A percentile compares a stretch with the other conserved stretches of the same genome.
Conservation (phyloP, 2,888 invertebrate species). For the Mimumesa dahlbomi region DNA sequence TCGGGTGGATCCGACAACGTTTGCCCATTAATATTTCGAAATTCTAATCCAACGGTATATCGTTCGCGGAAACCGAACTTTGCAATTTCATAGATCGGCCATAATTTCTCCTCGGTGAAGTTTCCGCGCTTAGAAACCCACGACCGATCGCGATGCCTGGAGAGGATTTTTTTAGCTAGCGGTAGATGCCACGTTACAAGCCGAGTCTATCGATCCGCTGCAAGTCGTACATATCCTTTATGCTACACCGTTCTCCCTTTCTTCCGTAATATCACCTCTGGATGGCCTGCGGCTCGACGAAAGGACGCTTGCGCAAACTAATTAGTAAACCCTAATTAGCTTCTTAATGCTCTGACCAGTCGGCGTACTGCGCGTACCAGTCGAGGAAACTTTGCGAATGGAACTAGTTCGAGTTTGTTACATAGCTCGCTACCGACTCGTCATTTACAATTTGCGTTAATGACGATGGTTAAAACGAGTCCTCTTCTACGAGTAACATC, state of each 20-base stretch:
- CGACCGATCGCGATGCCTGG: too few relatives aligned
- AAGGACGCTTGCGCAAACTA: constrained; percentile 23
- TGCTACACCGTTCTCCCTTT: background rate
- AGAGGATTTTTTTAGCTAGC: too few relatives aligned
- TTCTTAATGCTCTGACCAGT: constrained; percentile 25
- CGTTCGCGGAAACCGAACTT: too few relatives aligned
- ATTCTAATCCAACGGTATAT: too few relatives aligned
- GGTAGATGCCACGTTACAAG: background rate
- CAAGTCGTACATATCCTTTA: background rate
- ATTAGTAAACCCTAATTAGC: constrained; percentile 39
- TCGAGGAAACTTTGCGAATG: constrained; percentile 16
- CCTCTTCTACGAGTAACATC: background rate
- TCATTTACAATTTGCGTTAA: background rate
- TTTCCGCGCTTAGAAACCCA: too few relatives aligned
- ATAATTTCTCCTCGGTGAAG: too few relatives aligned
- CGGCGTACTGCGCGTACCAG: constrained; percentile 17
- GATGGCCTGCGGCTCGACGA: constrained; percentile 8
- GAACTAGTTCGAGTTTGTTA: constrained; percentile 13
- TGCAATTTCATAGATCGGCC: too few relatives aligned
- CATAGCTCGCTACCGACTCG: background rate
- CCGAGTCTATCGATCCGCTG: background rate
- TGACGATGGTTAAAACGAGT: background rate
- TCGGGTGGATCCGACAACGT: too few relatives aligned
- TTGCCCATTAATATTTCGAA: too few relatives aligned
- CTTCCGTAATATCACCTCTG: background rate